These are phyloP conservation scores for Rambutsinella grinnellia DNA, from an alignment of 2,888 invertebrate genomes.

Conservation along the genomic window DNA sequence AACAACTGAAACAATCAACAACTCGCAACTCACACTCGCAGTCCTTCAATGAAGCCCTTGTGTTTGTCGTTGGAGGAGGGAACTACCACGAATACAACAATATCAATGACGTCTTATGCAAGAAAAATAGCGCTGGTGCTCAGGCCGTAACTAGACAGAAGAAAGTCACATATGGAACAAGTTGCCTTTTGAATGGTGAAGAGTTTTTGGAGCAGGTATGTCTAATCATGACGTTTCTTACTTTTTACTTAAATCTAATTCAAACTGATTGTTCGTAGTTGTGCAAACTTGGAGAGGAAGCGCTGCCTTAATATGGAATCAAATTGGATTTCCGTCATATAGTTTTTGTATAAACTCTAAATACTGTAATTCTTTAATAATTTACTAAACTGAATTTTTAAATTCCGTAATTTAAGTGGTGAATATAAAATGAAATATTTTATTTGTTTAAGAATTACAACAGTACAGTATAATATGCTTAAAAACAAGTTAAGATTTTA, in stretches of 20 bases:
- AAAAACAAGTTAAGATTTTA: too few relatives aligned
- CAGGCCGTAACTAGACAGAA: conserved; percentile 71
- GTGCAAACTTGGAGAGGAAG: conserved; percentile 7
- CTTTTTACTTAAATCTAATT: neutral
- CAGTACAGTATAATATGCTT: too few relatives aligned
- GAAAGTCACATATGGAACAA: conserved; percentile 94
- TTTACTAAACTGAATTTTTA: too few relatives aligned
- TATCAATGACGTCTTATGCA: conserved; percentile 83
- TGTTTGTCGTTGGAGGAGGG: conserved; percentile 92
- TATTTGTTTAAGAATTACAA: too few relatives aligned
- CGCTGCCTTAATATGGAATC: too few relatives aligned
- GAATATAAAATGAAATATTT: too few relatives aligned
- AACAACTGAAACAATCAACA: conserved; percentile 80
- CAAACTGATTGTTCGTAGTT: neutral
- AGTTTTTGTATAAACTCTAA: too few relatives aligned
- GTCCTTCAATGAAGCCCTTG: conserved; percentile 87
- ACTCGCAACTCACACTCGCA: conserved; percentile 63
- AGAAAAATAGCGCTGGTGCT: conserved; percentile 70
- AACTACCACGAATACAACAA: conserved; percentile 99
- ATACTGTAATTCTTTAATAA: too few relatives aligned
- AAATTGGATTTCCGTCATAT: too few relatives aligned
- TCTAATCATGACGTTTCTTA: neutral
- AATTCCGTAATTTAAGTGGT: too few relatives aligned
- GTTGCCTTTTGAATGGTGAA: conserved; percentile 92
- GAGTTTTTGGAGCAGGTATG: conserved; percentile 91